Conservation (phyloP, 2,888 invertebrate species). For the Eristalis pertinax region DNA sequence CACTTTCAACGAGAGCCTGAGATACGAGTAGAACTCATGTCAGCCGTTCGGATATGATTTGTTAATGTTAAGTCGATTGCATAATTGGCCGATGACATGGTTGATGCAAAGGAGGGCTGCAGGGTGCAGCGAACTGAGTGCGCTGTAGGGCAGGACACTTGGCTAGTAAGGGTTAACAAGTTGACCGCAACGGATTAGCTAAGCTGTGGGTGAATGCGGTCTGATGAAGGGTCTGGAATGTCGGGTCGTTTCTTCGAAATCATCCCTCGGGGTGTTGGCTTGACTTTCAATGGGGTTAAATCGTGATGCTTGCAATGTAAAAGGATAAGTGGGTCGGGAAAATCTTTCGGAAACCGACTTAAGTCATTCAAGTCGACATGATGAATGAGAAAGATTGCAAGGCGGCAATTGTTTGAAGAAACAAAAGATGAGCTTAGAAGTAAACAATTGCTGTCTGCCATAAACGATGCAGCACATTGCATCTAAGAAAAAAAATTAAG, state of each 20-base stretch:
- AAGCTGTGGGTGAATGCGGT: neutral
- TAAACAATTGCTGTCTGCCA: too few relatives aligned
- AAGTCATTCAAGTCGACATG: too few relatives aligned
- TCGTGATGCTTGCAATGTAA: slow-evolving; percentile 31
- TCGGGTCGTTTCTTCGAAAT: slow-evolving; percentile 9
- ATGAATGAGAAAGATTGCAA: too few relatives aligned
- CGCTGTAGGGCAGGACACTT: slow-evolving; percentile 54
- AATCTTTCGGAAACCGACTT: neutral
- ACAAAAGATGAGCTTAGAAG: too few relatives aligned
- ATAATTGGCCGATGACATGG: slow-evolving; percentile 42
- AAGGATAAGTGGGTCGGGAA: neutral
- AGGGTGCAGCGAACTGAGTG: slow-evolving; percentile 2
- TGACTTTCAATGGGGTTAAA: slow-evolving; percentile 7
- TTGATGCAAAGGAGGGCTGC: neutral
- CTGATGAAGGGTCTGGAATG: slow-evolving; percentile 39
- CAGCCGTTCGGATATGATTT: slow-evolving; percentile 62
- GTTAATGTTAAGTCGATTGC: slow-evolving; percentile 64
- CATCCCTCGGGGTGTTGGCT: slow-evolving; percentile 40
- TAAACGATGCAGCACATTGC: too few relatives aligned
- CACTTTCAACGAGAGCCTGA: slow-evolving; percentile 55
- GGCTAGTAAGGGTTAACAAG: slow-evolving; percentile 44
- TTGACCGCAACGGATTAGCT: slow-evolving; percentile 51
- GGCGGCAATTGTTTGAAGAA: too few relatives aligned
- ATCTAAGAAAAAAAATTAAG: too few relatives aligned
- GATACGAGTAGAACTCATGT: slow-evolving; percentile 58